phyloP scores from a whole-genome alignment of 2,888 invertebrate species.

The Caenorhabditis sp. region DNA sequence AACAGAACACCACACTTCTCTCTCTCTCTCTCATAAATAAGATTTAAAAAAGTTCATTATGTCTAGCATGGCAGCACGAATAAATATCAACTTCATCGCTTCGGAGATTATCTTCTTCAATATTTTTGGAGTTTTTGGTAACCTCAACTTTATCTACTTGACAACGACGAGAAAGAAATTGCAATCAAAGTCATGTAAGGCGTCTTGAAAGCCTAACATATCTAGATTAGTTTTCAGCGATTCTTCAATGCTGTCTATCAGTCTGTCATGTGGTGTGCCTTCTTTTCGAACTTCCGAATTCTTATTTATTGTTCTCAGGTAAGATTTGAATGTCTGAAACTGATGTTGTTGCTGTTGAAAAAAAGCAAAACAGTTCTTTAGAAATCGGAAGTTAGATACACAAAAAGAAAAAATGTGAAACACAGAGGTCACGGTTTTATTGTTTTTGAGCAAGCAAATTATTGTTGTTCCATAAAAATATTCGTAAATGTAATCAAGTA shows the following conservation, averaged over 20 bases:
- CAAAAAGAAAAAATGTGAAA: too few relatives aligned
- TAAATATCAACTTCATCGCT: not conserved
- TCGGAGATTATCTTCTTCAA: constrained; percentile 8
- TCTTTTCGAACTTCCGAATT: constrained; percentile 18
- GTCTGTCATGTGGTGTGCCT: constrained; percentile 24
- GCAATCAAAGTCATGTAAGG: constrained; percentile 25
- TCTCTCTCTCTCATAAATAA: too few relatives aligned
- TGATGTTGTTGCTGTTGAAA: not conserved
- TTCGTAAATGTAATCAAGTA: too few relatives aligned
- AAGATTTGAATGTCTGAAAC: not conserved
- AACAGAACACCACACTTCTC: too few relatives aligned
- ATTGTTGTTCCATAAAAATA: too few relatives aligned
- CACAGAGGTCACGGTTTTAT: too few relatives aligned
- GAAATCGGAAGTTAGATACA: too few relatives aligned
- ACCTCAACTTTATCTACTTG: constrained; percentile 24
- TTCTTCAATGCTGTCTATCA: constrained; percentile 21
- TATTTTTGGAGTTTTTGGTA: constrained; percentile 26
- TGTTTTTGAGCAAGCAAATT: too few relatives aligned
- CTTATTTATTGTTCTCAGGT: constrained; percentile 12
- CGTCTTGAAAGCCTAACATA: too few relatives aligned
- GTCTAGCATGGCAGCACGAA: not conserved
- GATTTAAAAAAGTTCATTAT: not conserved
- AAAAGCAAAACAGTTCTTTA: not conserved
- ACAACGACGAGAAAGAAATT: constrained; percentile 16
- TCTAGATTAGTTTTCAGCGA: constrained; percentile 23